Evolutionary conservation across 23 tunicate genomes (phyloP).

Genomic region (Botrylloides violaceus): DNA sequence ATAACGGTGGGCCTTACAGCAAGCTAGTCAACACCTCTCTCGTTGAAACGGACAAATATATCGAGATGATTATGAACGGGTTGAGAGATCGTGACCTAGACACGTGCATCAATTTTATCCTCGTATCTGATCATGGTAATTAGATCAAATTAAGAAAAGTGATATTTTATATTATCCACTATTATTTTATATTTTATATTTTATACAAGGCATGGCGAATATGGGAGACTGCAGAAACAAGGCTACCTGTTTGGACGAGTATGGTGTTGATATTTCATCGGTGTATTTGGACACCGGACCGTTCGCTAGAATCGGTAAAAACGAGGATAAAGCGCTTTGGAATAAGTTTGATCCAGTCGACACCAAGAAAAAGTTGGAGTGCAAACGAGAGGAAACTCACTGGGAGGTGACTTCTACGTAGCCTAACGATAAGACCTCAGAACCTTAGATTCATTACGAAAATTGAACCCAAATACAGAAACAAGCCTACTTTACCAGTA

Average conservation of each 20-base stretch:
- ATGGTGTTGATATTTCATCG: slow-evolving; percentile 46
- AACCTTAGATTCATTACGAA: too few species aligned
- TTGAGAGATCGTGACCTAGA: slow-evolving; percentile 46
- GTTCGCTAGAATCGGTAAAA: slow-evolving; percentile 73
- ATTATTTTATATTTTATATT: background rate
- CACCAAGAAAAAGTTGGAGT: slow-evolving; percentile 31
- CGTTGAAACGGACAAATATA: slow-evolving; percentile 27
- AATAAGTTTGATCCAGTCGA: slow-evolving; percentile 34
- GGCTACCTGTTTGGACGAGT: slow-evolving; percentile 34
- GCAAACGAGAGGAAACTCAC: slow-evolving; percentile 52
- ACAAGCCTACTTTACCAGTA: too few species aligned
- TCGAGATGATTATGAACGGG: slow-evolving; percentile 67
- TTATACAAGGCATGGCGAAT: slow-evolving; percentile 67
- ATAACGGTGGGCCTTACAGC: slow-evolving; percentile 46
- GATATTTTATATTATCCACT: background rate
- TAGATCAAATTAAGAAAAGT: background rate
- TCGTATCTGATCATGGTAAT: slow-evolving; percentile 73
- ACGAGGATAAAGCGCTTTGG: slow-evolving; percentile 32
- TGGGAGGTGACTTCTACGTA: slow-evolving; percentile 52
- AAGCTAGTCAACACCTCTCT: slow-evolving; percentile 21
- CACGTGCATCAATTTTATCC: slow-evolving; percentile 73
- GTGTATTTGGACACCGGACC: slow-evolving; percentile 58
- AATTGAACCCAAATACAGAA: too few species aligned
- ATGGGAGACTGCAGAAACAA: slow-evolving; percentile 41
- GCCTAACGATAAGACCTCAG: too few species aligned